These are phyloP conservation scores for Styela plicata DNA, from an alignment of 23 tunicate genomes.

Conservation along the genomic window DNA sequence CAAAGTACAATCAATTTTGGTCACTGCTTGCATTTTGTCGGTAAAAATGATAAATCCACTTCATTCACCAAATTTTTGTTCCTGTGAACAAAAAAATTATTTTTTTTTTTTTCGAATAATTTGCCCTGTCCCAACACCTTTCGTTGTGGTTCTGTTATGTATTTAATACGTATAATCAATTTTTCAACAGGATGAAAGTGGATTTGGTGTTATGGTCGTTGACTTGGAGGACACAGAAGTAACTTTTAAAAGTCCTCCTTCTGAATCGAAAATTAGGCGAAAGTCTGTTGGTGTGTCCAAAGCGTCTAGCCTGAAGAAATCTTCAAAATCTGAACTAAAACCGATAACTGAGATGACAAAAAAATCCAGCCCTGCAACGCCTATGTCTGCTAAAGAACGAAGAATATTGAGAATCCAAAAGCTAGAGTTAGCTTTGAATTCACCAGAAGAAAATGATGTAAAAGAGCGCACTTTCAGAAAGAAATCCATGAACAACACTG, in stretches of 20 bases:
- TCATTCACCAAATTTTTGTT: too few species aligned
- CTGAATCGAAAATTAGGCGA: constrained; percentile 28
- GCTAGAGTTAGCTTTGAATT: background rate
- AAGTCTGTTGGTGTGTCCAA: constrained; percentile 15
- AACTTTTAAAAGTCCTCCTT: constrained; percentile 59
- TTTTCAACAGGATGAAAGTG: background rate
- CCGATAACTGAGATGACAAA: background rate
- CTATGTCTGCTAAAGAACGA: background rate
- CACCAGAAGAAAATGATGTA: background rate
- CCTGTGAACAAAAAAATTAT: too few species aligned
- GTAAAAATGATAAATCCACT: too few species aligned
- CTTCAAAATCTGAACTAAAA: background rate
- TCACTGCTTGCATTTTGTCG: too few species aligned
- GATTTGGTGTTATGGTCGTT: constrained; percentile 47
- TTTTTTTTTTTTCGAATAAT: too few species aligned
- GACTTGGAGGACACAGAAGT: constrained; percentile 61
- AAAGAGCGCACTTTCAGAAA: background rate
- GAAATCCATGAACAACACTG: background rate
- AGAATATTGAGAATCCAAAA: background rate
- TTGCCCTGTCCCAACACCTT: too few species aligned
- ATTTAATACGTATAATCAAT: too few species aligned
- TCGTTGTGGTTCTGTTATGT: too few species aligned
- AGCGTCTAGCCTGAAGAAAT: background rate
- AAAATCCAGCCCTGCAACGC: background rate
- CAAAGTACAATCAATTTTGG: too few species aligned